A percentile compares a stretch with the other conserved stretches of the same genome.
Conservation (phyloP, 2,113 vertebrate species). For the Meles meles region DNA sequence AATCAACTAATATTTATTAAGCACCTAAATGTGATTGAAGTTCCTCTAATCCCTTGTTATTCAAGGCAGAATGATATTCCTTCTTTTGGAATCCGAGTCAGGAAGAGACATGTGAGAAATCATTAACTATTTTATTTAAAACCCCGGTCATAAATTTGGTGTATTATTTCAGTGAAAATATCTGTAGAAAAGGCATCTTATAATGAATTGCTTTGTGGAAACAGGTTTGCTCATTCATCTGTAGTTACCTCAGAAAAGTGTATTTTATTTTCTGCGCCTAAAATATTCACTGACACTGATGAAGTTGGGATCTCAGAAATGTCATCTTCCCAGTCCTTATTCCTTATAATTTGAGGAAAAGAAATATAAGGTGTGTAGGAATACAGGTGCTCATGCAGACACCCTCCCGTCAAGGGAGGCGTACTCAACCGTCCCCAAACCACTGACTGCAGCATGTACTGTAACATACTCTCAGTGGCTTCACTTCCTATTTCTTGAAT, state of each 20-base stretch:
- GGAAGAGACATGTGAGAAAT: background rate
- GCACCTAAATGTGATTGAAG: background rate
- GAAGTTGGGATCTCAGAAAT: background rate
- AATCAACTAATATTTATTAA: background rate
- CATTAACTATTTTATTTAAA: background rate
- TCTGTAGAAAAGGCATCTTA: background rate
- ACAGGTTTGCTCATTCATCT: background rate
- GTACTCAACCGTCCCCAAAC: background rate
- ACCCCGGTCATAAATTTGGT: too few relatives aligned
- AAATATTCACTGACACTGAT: background rate
- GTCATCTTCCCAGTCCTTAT: background rate
- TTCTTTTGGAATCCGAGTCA: background rate
- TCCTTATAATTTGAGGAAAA: background rate
- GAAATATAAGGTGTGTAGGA: background rate
- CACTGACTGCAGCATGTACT: rapidly evolving
- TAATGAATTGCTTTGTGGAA: background rate
- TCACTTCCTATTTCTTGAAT: background rate
- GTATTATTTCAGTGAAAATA: background rate
- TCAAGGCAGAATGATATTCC: background rate
- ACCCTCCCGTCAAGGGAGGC: background rate
- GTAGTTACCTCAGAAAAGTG: background rate
- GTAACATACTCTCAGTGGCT: background rate
- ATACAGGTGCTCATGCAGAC: too few relatives aligned
- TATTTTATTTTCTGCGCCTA: background rate
- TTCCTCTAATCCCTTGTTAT: background rate